Conservation (phyloP, 2,888 invertebrate genomes). For the Odontocerum albicorne region DNA sequence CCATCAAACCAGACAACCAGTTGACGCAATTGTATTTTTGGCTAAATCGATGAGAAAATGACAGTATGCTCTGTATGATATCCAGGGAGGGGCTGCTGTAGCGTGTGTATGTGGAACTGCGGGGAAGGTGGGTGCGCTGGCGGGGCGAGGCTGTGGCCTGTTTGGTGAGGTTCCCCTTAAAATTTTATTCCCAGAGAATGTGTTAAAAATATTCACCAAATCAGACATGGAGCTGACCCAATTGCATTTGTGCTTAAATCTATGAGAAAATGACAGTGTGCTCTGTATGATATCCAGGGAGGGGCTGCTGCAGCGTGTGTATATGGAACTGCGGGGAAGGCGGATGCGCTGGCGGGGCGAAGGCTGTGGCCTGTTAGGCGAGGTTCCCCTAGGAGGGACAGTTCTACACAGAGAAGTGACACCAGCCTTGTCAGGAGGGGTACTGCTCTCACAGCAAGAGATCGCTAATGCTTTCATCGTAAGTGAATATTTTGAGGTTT, state of each 20-base stretch:
- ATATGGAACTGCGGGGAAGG: slow-evolving; percentile 28
- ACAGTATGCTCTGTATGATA: not conserved
- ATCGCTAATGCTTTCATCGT: no score
- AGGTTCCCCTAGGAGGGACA: not conserved
- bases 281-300: no score
- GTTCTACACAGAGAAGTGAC: not conserved
- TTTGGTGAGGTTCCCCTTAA: slow-evolving; percentile 1
- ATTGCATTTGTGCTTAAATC: no score
- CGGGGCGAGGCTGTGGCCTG: slow-evolving; percentile 12
- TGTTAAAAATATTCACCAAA: no score
- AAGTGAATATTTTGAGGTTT: no score
- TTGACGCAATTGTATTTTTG: no score
- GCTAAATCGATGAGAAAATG: not conserved
- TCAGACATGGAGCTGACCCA: no score
- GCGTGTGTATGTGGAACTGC: slow-evolving; percentile 31
- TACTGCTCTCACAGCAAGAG: slow-evolving; percentile 11
- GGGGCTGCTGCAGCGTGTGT: slow-evolving; percentile 21
- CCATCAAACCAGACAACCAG: no score
- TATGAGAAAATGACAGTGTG: no score
- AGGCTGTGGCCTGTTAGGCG: not conserved
- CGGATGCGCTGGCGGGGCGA: slow-evolving; percentile 26
- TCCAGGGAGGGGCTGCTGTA: slow-evolving; percentile 21
- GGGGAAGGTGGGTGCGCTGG: slow-evolving; percentile 23
- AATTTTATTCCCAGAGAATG: no score
- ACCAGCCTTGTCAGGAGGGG: not conserved